phyloP scores from a whole-genome alignment of 2,888 invertebrate species.

The Eumacrocentrus americanus region DNA sequence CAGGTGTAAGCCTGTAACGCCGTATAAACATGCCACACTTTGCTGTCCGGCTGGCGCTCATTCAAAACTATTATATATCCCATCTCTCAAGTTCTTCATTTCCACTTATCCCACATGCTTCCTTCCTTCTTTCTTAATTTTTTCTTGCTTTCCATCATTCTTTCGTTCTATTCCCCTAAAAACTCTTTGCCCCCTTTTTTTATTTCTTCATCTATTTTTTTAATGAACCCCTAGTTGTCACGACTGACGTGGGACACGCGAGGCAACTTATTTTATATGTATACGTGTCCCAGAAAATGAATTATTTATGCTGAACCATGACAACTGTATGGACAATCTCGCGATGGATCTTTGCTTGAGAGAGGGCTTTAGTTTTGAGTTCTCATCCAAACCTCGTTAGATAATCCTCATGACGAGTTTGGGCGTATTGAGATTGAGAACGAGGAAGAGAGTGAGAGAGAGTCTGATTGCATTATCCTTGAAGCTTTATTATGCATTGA shows the following conservation, averaged over 20 bases:
- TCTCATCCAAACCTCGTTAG: slow-evolving; percentile 12
- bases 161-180: slow-evolving; percentile 1
- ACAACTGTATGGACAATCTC: background rate
- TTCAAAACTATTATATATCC: slow-evolving; percentile 26
- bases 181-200: background rate
- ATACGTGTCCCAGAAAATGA: slow-evolving; percentile 22
- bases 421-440: too few species aligned
- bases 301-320: background rate
- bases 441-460: too few species aligned
- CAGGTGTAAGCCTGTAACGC: slow-evolving; percentile 57
- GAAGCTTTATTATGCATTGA: background rate
- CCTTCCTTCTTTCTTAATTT: slow-evolving; percentile 12
- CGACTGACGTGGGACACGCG: slow-evolving; percentile 6
- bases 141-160: background rate
- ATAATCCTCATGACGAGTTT: background rate
- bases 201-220: slow-evolving; percentile 12
- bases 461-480: slow-evolving; percentile 9
- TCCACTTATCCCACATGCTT: slow-evolving; percentile 18
- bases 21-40: slow-evolving; percentile 53
- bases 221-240: slow-evolving; percentile 13
- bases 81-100: slow-evolving; percentile 23
- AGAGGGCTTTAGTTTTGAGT: slow-evolving; percentile 11
- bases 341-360: slow-evolving; percentile 21
- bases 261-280: slow-evolving; percentile 34
- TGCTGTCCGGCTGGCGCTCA: slow-evolving; percentile 24